These are phyloP conservation scores for Thecophora atra DNA, from an alignment of 2,888 invertebrate species.

Conservation along the genomic window DNA sequence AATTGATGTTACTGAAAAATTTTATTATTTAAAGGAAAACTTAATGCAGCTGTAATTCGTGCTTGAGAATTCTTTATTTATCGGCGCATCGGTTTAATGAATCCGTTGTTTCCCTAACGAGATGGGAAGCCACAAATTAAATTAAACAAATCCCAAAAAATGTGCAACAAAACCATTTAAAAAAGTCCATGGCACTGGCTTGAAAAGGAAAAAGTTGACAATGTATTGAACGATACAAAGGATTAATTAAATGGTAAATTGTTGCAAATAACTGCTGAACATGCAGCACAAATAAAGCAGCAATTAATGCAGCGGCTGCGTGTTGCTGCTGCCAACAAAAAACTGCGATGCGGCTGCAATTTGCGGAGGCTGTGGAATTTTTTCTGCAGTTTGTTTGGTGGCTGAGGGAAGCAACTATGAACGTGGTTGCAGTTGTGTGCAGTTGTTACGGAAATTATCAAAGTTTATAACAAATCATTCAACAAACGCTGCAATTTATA, in stretches of 20 bases:
- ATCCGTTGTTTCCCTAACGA: constrained; percentile 22
- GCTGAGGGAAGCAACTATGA: not conserved
- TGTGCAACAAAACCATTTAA: not conserved
- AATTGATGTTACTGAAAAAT: too few species aligned
- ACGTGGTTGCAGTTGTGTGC: too few species aligned
- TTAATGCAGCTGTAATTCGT: not conserved
- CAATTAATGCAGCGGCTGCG: constrained; percentile 21
- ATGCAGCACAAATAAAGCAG: constrained; percentile 33
- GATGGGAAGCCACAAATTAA: constrained; percentile 7
- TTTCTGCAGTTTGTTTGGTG: not conserved
- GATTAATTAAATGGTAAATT: constrained; percentile 35
- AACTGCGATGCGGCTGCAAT: not conserved
- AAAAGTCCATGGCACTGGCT: not conserved
- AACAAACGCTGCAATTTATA: too few species aligned
- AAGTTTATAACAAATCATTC: too few species aligned
- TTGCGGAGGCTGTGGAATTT: constrained; percentile 8
- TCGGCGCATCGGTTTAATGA: constrained; percentile 13
- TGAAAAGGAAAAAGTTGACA: not conserved
- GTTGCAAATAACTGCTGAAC: constrained; percentile 34
- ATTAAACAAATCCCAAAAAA: constrained; percentile 19
- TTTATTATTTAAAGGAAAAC: not conserved
- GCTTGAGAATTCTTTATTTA: constrained; percentile 9
- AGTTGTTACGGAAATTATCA: too few species aligned
- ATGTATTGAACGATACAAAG: constrained; percentile 22
- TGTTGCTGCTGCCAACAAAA: not conserved